phyloP scores from a whole-genome alignment of 2,113 vertebrate species.

The Haplochromis burtoni region DNA sequence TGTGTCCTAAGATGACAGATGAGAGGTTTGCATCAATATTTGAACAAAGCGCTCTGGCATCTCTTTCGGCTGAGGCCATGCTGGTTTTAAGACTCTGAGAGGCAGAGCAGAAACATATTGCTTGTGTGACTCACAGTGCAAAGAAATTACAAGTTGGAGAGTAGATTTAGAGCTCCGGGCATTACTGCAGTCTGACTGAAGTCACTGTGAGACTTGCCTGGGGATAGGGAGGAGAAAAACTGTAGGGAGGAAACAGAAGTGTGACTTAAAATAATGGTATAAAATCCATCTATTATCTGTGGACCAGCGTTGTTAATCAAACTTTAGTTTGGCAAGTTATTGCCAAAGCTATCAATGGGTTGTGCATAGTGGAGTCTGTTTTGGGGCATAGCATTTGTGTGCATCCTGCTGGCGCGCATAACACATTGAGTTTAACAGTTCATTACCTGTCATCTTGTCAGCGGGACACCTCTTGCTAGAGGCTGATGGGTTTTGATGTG shows the following conservation, averaged over 20 bases:
- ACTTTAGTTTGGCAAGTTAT: neutral
- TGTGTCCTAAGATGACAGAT: conserved; percentile 50
- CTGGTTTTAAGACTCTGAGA: conserved; percentile 34
- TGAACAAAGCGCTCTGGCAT: conserved; percentile 58
- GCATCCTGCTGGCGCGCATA: neutral
- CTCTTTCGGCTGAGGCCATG: conserved; percentile 39
- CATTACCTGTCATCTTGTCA: conserved; percentile 15
- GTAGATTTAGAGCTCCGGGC: conserved; percentile 2
- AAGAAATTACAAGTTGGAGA: conserved; percentile 33
- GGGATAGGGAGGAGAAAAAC: neutral
- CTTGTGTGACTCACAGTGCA: conserved; percentile 2
- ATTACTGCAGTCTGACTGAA: conserved; percentile 17
- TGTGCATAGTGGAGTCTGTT: neutral
- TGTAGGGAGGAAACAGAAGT: neutral
- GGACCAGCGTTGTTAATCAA: neutral
- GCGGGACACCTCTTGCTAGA: neutral
- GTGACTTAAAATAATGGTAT: neutral
- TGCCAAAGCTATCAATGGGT: neutral
- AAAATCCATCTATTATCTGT: neutral
- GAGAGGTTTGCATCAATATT: conserved; percentile 65
- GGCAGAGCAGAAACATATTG: conserved; percentile 9
- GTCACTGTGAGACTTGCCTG: neutral
- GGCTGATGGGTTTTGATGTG: conserved; percentile 1
- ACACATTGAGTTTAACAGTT: neutral
- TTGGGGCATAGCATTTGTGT: neutral